A percentile compares a stretch with the other conserved stretches of the same genome.
Evolutionary conservation across 1,140 invertebrate species (phyloP).

Genomic region (Cotesia chilonis): DNA sequence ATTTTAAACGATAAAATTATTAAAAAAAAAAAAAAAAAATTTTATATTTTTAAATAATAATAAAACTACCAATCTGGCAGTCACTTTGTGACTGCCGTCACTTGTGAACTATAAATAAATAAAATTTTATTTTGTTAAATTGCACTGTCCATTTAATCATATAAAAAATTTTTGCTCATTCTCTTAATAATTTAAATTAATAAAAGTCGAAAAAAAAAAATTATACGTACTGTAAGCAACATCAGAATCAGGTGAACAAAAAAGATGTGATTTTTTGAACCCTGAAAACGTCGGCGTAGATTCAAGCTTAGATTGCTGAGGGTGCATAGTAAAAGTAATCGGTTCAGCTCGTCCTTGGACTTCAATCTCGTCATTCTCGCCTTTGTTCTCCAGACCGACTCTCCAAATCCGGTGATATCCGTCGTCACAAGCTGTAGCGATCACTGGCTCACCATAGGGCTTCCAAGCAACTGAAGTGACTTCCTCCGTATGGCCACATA

Average conservation of each 20-base stretch:
- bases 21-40: no score
- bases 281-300: slow-evolving; percentile 50
- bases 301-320: slow-evolving; percentile 44
- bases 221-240: slow-evolving; percentile 43
- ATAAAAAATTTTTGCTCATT: no score
- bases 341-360: slow-evolving; percentile 68
- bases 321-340: slow-evolving; percentile 45
- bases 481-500: slow-evolving; percentile 81
- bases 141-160: no score
- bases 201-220: slow-evolving; percentile 26
- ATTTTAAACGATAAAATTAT: no score
- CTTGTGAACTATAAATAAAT: no score
- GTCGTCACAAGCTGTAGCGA: slow-evolving; percentile 85
- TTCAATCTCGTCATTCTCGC: slow-evolving; percentile 62
- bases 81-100: no score
- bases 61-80: no score
- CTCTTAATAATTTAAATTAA: no score
- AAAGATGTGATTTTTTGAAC: slow-evolving; percentile 21
- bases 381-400: slow-evolving; percentile 68
- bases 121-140: no score
- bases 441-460: slow-evolving; percentile 62
- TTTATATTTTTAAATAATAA: no score
- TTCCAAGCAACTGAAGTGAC: slow-evolving; percentile 87
- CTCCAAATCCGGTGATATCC: slow-evolving; percentile 80
- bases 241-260: slow-evolving; percentile 9